Conservation (phyloP, 2,113 vertebrate species). For the Bolborhynchus lineola region DNA sequence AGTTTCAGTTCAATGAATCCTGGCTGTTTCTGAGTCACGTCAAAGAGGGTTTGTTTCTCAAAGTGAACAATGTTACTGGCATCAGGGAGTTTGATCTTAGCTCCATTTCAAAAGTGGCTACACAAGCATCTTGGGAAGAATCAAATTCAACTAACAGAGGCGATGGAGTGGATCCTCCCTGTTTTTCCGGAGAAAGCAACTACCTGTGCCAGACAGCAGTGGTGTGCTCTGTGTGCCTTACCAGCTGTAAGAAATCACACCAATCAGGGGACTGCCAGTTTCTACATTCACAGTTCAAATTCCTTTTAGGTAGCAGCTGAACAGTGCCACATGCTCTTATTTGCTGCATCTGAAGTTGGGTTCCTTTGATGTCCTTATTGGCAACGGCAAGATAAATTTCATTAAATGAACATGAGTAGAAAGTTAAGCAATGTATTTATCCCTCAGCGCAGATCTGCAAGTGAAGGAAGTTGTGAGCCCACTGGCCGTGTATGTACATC, state of each 20-base stretch:
- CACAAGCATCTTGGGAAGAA: not conserved
- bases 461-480: not conserved
- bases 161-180: not conserved
- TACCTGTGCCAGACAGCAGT: not conserved
- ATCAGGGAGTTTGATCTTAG: constrained; percentile 29
- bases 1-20: not conserved
- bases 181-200: not conserved
- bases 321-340: not conserved
- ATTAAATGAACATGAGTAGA: not conserved
- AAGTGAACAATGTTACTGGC: constrained; percentile 17
- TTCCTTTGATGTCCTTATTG: not conserved
- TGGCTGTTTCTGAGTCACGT: not conserved
- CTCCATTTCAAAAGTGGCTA: not conserved
- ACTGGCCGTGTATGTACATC: not conserved
- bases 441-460: not conserved
- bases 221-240: not conserved
- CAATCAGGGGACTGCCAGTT: not conserved
- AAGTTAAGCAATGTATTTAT: not conserved
- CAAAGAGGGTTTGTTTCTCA: constrained; percentile 9
- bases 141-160: not conserved
- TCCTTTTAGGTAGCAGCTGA: not conserved
- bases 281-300: not conserved
- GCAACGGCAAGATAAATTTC: not conserved
- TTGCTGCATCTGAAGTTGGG: not conserved
- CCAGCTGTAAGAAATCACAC: not conserved